phyloP scores from a whole-genome alignment of 2,888 invertebrate genomes.

The Macrophya alboannulata region DNA sequence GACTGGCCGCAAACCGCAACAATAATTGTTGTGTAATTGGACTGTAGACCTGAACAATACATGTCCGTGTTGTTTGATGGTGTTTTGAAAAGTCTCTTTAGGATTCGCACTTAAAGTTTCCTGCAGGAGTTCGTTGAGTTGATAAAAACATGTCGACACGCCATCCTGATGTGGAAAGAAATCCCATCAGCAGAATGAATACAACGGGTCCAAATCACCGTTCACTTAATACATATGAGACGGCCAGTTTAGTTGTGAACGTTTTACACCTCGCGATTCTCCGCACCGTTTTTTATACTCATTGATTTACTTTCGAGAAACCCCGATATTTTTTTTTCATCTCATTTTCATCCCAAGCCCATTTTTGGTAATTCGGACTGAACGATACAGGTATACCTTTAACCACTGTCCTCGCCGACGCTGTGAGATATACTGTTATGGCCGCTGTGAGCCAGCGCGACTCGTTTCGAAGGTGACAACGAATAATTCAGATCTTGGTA shows the following conservation, averaged over 20 bases:
- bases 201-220: background rate
- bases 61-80: background rate
- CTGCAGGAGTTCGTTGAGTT: background rate
- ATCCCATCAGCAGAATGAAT: background rate
- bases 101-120: background rate
- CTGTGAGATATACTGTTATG: constrained; percentile 5
- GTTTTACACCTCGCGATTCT: background rate
- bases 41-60: background rate
- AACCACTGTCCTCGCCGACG: constrained; percentile 30
- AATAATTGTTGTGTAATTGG: background rate
- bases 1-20: background rate
- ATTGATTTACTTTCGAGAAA: constrained; percentile 11
- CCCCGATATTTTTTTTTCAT: background rate
- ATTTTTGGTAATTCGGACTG: constrained; percentile 13
- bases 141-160: background rate
- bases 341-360: background rate
- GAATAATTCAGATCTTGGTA: constrained; percentile 37
- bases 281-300: background rate
- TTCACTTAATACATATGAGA: constrained; percentile 5
- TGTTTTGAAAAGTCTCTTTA: background rate
- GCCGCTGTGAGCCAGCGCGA: constrained; percentile 11
- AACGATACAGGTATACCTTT: constrained; percentile 10
- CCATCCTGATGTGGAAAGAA: background rate
- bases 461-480: constrained; percentile 26
- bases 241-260: background rate